phyloP scores from a whole-genome alignment of 2,113 vertebrate species.

The Nothocercus julius region DNA sequence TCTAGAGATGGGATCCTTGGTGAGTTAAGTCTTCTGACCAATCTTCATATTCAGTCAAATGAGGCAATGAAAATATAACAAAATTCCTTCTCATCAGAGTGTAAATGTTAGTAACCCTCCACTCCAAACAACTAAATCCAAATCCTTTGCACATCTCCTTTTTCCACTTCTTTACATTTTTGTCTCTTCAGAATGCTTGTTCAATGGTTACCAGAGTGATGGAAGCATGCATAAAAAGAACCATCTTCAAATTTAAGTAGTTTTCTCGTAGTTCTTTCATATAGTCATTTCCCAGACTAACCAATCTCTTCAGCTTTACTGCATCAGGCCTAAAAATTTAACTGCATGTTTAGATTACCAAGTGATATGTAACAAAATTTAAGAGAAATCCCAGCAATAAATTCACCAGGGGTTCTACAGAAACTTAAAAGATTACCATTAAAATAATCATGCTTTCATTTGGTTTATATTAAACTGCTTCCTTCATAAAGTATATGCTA shows the following conservation, averaged over 20 bases:
- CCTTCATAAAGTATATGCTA: constrained; percentile 21
- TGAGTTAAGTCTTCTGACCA: background rate
- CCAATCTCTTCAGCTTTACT: background rate
- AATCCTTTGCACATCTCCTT: background rate
- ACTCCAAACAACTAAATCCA: background rate
- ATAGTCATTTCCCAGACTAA: background rate
- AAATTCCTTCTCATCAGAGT: background rate
- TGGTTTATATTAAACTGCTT: constrained; percentile 48
- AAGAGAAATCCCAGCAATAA: background rate
- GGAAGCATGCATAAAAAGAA: background rate
- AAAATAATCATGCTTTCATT: constrained; percentile 53
- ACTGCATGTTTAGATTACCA: background rate
- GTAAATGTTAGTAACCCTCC: background rate
- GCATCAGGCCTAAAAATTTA: background rate
- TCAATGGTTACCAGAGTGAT: background rate
- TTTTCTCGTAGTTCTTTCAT: background rate
- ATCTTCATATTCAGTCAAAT: background rate
- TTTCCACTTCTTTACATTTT: background rate
- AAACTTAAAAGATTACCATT: constrained; percentile 47
- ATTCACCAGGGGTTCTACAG: background rate
- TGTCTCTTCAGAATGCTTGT: too few relatives aligned
- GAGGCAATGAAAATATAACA: constrained; percentile 15
- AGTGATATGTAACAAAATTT: background rate
- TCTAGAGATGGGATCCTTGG: background rate
- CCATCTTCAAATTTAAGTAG: background rate